phyloP scores from a whole-genome alignment of 64 coral and sea anemone species.

The Pachyseris speciosa region DNA sequence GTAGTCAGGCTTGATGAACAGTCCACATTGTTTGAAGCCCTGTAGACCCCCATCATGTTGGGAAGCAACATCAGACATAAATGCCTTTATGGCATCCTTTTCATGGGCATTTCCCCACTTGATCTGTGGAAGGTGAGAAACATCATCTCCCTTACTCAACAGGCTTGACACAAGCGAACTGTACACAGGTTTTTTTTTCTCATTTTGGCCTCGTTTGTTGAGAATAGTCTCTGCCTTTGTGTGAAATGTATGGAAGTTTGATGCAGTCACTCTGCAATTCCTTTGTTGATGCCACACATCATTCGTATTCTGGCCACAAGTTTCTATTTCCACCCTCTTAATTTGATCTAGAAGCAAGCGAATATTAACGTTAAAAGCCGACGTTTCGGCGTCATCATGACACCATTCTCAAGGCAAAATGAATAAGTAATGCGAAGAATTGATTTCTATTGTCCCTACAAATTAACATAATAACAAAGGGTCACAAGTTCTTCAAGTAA shows the following conservation, averaged over 20 bases:
- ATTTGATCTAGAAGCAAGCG: too few species aligned
- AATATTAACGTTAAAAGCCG: too few species aligned
- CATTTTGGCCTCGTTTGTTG: constrained; percentile 42
- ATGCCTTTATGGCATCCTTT: constrained; percentile 55
- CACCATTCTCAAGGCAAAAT: too few species aligned
- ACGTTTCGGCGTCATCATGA: too few species aligned
- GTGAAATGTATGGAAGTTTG: constrained; percentile 62
- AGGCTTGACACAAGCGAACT: constrained; percentile 32
- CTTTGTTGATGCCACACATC: constrained; percentile 42
- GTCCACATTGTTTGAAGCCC: constrained; percentile 52
- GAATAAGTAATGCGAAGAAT: too few species aligned
- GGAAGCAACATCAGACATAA: constrained; percentile 28
- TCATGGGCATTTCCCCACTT: constrained; percentile 62
- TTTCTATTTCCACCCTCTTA: constrained; percentile 67
- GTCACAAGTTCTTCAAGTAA: too few species aligned
- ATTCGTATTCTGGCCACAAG: constrained; percentile 41
- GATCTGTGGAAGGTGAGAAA: constrained; percentile 58
- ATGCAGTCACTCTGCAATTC: constrained; percentile 58
- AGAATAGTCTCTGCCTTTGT: constrained; percentile 66
- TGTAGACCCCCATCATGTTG: constrained; percentile 34
- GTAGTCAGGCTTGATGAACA: constrained; percentile 68
- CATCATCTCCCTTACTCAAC: constrained; percentile 39
- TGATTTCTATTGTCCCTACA: too few species aligned
- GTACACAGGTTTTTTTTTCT: constrained; percentile 29
- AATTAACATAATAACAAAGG: too few species aligned